Base-by-base conservation (phyloP, 2,888 invertebrate species). In the Imbricaverruca yamaguchii region DNA sequence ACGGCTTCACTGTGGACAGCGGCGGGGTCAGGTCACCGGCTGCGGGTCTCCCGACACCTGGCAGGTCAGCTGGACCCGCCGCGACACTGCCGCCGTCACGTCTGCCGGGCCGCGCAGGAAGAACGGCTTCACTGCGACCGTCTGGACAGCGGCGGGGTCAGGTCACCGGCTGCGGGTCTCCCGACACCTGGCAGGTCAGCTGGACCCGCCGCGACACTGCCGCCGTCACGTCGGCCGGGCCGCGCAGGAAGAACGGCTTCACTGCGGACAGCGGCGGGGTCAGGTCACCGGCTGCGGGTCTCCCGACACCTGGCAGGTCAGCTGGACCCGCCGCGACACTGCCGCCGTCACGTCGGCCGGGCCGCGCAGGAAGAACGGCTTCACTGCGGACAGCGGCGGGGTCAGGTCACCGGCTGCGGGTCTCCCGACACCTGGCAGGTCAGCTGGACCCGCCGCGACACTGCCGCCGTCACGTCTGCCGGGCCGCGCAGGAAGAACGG, bases 21-120 rank as follows among this genome's bases (percentile, higher is more conserved):
- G 39, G 39, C 39, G 39, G 39, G 39, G 39, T 39, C 39, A 39
- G 39, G 39, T 39, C 39, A n/a, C 23, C n/a, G 77, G 77, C 77
- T 8, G 53, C n/a, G 93, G 93, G 88, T 93, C 93, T 63, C 93
- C 93, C 63, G 93, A 93, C 56, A 77, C 77, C 21, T 55, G 55
- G n/a, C 77, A 77, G 21, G 77, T 21, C 10, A 77, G 77, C 56
- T 77, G 55, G 9, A 39, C 80, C 21, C 63, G 39, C 56, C 65
- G 63, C 1, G 55, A 53, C 39, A 86, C 85, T 39, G 86, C 85
- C 4, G 86, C 86, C 10, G 86, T 85, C 11, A 87, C 83, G 82
- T 87, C 87, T 74, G 86, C 85, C 1, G 88, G 88, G 67, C 86
- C 84, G 82, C 85, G 85, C 65, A 86, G 85, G 84, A 86, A 86